Percentiles rank a stretch among this genome's conserved stretches.
Conservation (phyloP, 2,888 invertebrate genomes). For the Aphrophora alni region DNA sequence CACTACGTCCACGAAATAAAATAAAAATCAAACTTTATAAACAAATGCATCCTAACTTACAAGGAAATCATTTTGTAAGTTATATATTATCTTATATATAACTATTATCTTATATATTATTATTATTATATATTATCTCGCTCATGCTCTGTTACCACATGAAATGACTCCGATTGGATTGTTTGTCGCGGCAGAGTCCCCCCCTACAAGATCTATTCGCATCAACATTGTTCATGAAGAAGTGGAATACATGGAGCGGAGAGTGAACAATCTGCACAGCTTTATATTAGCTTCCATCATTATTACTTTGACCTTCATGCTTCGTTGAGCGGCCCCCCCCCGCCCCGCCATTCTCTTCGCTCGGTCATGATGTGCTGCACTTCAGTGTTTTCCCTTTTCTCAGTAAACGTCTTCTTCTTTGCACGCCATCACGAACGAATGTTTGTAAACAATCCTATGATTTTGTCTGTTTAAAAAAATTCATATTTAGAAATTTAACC, state of each 20-base stretch:
- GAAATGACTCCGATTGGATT: background rate
- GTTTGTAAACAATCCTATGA: background rate
- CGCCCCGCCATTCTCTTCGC: background rate
- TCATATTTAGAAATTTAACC: too few species aligned
- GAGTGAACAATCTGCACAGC: constrained; percentile 9
- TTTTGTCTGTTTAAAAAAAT: too few species aligned
- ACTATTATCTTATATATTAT: too few species aligned
- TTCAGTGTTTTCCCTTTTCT: background rate
- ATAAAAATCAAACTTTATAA: too few species aligned
- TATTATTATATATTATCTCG: too few species aligned
- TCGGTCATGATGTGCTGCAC: background rate
- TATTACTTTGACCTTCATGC: constrained; percentile 4
- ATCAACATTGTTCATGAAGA: constrained; percentile 4
- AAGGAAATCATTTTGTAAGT: too few species aligned
- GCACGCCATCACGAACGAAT: background rate
- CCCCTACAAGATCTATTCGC: background rate
- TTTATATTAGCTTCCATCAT: constrained; percentile 6
- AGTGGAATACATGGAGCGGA: background rate
- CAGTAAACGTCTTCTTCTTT: background rate
- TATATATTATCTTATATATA: too few species aligned
- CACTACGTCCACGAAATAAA: too few species aligned
- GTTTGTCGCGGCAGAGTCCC: background rate
- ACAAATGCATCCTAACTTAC: too few species aligned
- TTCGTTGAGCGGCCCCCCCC: background rate
- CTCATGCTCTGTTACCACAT: background rate